These are phyloP conservation scores for Pardosa pseudoannulata DNA, from an alignment of 2,888 invertebrate species.

Conservation along the genomic window DNA sequence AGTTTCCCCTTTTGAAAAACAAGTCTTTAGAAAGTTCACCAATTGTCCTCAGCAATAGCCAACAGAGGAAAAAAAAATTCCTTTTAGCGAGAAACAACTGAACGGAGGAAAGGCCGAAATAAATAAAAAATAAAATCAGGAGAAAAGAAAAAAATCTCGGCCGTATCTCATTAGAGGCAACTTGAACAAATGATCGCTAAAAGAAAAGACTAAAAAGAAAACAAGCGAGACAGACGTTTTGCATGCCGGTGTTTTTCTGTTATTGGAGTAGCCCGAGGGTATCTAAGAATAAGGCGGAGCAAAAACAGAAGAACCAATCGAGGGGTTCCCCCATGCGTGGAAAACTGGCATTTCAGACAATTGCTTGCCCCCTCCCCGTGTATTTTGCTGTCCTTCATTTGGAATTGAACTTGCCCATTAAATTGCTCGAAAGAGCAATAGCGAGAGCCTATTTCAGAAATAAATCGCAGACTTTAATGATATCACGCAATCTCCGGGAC, in stretches of 20 bases:
- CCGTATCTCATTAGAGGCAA: slow-evolving; percentile 34
- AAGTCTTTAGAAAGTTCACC: no score
- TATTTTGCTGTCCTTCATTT: slow-evolving; percentile 11
- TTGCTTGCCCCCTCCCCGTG: slow-evolving; percentile 23
- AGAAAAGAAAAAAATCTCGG: slow-evolving; percentile 21
- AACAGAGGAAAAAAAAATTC: no score
- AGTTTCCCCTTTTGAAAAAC: no score
- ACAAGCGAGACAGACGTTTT: neutral
- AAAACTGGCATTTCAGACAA: slow-evolving; percentile 57
- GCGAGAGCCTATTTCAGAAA: slow-evolving; percentile 30
- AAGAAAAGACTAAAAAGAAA: slow-evolving; percentile 26
- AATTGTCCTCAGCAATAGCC: no score
- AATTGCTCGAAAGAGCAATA: slow-evolving; percentile 52
- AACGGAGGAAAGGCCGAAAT: neutral
- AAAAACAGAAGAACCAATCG: slow-evolving; percentile 32
- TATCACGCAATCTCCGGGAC: slow-evolving; percentile 19
- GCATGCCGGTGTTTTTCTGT: slow-evolving; percentile 21
- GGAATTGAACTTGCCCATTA: slow-evolving; percentile 57
- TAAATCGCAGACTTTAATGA: slow-evolving; percentile 52
- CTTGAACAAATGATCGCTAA: slow-evolving; percentile 43
- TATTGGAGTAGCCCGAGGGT: slow-evolving; percentile 25
- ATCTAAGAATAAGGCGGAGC: slow-evolving; percentile 36
- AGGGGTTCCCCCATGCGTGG: slow-evolving; percentile 54
- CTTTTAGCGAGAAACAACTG: no score
- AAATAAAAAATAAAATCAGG: slow-evolving; percentile 12